Conservation (phyloP, 2,888 invertebrate genomes). For the Frankliniella fusca region DNA sequence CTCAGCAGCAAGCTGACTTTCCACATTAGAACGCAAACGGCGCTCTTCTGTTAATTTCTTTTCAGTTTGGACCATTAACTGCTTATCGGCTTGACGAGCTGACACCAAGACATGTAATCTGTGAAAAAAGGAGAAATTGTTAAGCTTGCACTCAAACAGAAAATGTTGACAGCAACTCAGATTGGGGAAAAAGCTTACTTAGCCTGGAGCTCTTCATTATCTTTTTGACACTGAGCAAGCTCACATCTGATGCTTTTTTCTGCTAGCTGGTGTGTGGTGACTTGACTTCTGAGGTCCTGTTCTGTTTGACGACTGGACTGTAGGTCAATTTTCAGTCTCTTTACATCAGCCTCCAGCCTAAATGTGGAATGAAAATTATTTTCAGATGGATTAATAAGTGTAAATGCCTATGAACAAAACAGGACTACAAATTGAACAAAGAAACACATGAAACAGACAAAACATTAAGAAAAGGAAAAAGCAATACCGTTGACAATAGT, state of each 20-base stretch:
- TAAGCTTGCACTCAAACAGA: neutral
- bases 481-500: slow-evolving; percentile 50
- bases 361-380: slow-evolving; percentile 35
- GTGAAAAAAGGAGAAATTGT: slow-evolving; percentile 37
- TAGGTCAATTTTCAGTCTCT: slow-evolving; percentile 67
- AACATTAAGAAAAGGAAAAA: no score
- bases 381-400: neutral
- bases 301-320: slow-evolving; percentile 66
- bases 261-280: slow-evolving; percentile 59
- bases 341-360: slow-evolving; percentile 69
- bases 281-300: slow-evolving; percentile 66
- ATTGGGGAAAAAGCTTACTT: slow-evolving; percentile 53
- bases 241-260: slow-evolving; percentile 68
- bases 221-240: slow-evolving; percentile 72
- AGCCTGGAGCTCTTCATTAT: slow-evolving; percentile 81
- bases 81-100: slow-evolving; percentile 72
- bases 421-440: no score
- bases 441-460: no score
- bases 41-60: slow-evolving; percentile 81
- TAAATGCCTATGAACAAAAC: neutral
- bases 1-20: slow-evolving; percentile 68
- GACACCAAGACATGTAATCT: slow-evolving; percentile 70
- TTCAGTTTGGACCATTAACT: slow-evolving; percentile 69
- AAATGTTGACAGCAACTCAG: no score
- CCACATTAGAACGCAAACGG: slow-evolving; percentile 67